A percentile compares a stretch with the other conserved stretches of the same genome.
These are phyloP conservation scores for Cryptoprocta ferox DNA, from an alignment of 2,797 vertebrate species.

Conservation along the genomic window DNA sequence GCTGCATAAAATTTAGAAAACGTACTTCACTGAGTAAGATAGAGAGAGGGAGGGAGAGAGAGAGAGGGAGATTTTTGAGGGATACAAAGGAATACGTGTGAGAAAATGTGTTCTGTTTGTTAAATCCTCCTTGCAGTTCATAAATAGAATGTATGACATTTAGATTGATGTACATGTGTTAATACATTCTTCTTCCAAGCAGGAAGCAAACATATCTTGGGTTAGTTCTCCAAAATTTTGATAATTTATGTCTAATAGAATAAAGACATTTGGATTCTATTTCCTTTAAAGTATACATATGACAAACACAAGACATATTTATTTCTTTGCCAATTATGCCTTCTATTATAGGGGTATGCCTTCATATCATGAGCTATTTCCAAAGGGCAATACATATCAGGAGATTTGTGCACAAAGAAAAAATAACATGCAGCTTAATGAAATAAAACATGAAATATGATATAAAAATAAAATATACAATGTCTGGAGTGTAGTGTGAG, in stretches of 20 bases:
- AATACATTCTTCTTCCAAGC: background rate
- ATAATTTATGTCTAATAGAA: background rate
- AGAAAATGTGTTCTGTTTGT: background rate
- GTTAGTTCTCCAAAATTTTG: background rate
- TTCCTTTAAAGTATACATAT: slow-evolving; percentile 5
- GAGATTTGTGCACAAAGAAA: background rate
- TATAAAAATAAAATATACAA: background rate
- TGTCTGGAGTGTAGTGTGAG: background rate
- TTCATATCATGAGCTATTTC: background rate
- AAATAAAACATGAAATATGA: background rate
- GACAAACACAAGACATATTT: background rate
- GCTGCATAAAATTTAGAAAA: slow-evolving; percentile 9
- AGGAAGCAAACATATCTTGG: background rate
- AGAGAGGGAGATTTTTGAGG: background rate
- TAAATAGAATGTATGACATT: background rate
- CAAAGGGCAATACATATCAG: background rate
- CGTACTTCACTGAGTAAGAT: background rate
- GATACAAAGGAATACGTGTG: background rate
- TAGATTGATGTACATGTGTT: background rate
- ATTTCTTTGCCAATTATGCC: background rate
- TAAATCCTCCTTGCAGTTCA: background rate
- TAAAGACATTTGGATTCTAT: background rate
- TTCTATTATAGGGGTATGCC: background rate
- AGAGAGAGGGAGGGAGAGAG: background rate
- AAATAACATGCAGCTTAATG: background rate